Conservation (phyloP, 2,888 invertebrate species). For the Steinernema hermaphroditum region DNA sequence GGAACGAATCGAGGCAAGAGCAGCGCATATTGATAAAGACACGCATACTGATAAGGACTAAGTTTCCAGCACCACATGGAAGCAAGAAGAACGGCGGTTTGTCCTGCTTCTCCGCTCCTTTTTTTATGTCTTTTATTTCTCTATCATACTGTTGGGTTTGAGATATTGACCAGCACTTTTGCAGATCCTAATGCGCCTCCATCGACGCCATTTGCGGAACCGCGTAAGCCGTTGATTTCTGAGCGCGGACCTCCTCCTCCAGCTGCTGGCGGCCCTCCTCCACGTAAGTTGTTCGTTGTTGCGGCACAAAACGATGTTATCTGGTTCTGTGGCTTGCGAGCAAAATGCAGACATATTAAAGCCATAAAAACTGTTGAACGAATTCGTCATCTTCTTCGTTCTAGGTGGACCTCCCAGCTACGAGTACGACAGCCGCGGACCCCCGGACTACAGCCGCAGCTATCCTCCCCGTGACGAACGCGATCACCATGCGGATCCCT, state of each 20-base stretch:
- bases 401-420: not conserved
- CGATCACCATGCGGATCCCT: not conserved
- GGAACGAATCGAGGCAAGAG: not conserved
- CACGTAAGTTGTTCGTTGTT: too few species aligned
- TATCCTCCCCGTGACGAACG: not conserved
- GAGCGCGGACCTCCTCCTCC: constrained; percentile 17
- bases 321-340: too few species aligned
- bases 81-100: too few species aligned
- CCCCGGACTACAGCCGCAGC: not conserved
- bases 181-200: constrained; percentile 2
- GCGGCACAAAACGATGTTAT: too few species aligned
- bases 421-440: constrained; percentile 2
- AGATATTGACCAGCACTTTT: not conserved
- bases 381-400: too few species aligned
- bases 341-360: too few species aligned
- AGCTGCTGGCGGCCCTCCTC: not conserved
- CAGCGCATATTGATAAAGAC: too few species aligned
- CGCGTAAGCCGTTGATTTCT: not conserved
- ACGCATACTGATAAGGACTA: too few species aligned
- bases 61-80: too few species aligned
- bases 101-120: too few species aligned
- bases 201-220: not conserved
- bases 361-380: too few species aligned
- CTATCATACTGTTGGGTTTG: not conserved
- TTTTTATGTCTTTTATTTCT: not conserved